Percentiles rank a stretch among this genome's conserved stretches.
These are phyloP conservation scores for Heptranchias perlo DNA, from an alignment of 2,113 vertebrate species.

Conservation along the genomic window DNA sequence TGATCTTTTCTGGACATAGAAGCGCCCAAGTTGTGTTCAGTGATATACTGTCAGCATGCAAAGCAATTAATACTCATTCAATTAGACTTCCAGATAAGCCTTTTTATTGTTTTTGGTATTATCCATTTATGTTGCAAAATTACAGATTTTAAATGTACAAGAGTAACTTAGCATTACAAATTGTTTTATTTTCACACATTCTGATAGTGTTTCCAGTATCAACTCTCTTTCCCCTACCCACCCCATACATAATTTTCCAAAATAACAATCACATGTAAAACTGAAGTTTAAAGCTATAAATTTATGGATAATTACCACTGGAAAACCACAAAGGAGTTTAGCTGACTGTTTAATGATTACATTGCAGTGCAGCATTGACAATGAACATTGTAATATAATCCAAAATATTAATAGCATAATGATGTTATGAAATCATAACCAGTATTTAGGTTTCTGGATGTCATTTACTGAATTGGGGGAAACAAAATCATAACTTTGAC, in stretches of 20 bases:
- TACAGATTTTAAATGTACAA: slow-evolving; percentile 30
- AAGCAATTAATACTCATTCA: slow-evolving; percentile 41
- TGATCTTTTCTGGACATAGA: slow-evolving; percentile 42
- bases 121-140: slow-evolving; percentile 43
- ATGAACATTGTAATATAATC: not conserved
- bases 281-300: not conserved
- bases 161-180: not conserved
- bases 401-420: not conserved
- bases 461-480: not conserved
- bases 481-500: slow-evolving; percentile 58
- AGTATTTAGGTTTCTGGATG: not conserved
- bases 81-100: not conserved
- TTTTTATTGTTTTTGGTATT: slow-evolving; percentile 48
- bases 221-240: too few relatives aligned
- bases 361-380: not conserved
- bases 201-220: not conserved
- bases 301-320: not conserved
- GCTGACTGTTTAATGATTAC: not conserved
- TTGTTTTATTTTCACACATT: not conserved
- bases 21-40: slow-evolving; percentile 42
- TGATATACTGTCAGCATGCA: slow-evolving; percentile 44
- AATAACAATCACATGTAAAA: not conserved
- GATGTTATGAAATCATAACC: slow-evolving; percentile 29
- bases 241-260: not conserved
- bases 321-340: not conserved